Conservation (phyloP, 2,888 invertebrate genomes). For the Noctua comes region DNA sequence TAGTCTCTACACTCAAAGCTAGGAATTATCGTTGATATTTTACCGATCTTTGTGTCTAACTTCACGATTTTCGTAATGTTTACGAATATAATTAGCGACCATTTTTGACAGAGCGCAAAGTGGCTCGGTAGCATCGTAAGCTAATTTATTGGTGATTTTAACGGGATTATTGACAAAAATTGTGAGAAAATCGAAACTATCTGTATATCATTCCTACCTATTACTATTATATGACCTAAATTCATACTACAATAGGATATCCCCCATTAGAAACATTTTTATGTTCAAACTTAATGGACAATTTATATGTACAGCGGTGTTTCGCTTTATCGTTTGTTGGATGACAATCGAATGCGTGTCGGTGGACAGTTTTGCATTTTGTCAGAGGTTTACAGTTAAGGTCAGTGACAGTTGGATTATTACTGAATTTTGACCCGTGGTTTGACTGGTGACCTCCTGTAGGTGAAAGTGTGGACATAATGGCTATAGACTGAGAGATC, state of each 20-base stretch:
- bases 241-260: constrained; percentile 2
- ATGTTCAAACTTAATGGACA: constrained; percentile 14
- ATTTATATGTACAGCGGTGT: constrained; percentile 41
- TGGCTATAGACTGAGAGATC: background rate
- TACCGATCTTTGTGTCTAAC: too few relatives aligned
- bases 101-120: too few relatives aligned
- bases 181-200: background rate
- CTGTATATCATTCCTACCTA: background rate
- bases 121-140: too few relatives aligned
- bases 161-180: too few relatives aligned
- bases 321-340: constrained; percentile 45
- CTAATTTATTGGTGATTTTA: too few relatives aligned
- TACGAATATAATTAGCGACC: too few relatives aligned
- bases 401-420: constrained; percentile 68
- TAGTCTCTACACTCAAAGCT: too few relatives aligned
- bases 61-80: too few relatives aligned
- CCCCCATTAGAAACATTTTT: background rate
- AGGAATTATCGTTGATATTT: too few relatives aligned
- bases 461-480: constrained; percentile 16
- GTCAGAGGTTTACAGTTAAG: constrained; percentile 74
- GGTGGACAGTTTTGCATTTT: constrained; percentile 67
- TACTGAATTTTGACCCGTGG: constrained; percentile 38
- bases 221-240: constrained; percentile 5
- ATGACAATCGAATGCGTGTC: constrained; percentile 53
- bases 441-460: constrained; percentile 25